Evolutionary conservation across 2,888 invertebrate species (phyloP), one percentile per base, ranked within the genome.

Genomic region (Chrysolina americana): DNA sequence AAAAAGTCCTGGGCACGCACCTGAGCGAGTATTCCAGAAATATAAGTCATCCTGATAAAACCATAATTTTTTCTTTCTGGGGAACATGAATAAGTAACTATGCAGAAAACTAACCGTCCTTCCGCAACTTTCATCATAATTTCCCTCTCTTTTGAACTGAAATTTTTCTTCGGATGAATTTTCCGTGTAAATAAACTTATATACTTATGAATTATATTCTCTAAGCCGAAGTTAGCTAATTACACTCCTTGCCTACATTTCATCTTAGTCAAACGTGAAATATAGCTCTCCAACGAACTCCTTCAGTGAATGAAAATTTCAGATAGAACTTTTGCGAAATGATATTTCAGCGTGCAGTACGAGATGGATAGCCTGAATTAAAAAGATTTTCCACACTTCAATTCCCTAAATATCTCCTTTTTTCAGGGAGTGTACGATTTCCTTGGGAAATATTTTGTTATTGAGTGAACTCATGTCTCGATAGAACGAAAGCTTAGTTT

Each of bases 381-480:
- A 59, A 23, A 59, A 59, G 59, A 59, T 59, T 59, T 59, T 59
- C 59, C 59, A 15, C 59, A 59, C 59, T 59, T 59, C 28, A 59
- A 5, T 59, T 23, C 17, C 23, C 15, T 28, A 59, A 28, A 28
- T 28, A 28, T 28, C 28, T 2, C 5, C 2, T 28, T 28, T 3
- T 3, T 28, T 28, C 2, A 5, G 28, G 28, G 5, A 28, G 2
- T 28, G 15, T 13, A 28, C n/a, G n/a, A n/a, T n/a, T n/a, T n/a
- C n/a, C n/a, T n/a, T n/a, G n/a, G n/a, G n/a, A n/a, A n/a, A n/a
- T n/a, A n/a, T n/a, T n/a, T n/a, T n/a, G n/a, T n/a, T n/a, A n/a
- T n/a, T n/a, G n/a, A n/a, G n/a, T n/a, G n/a, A n/a, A n/a, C n/a
- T n/a, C n/a, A n/a, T n/a, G n/a, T n/a, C n/a, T n/a, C n/a, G n/a